These are phyloP conservation scores for Hoplostethus atlanticus DNA, from an alignment of 2,797 vertebrate genomes.

Conservation along the genomic window DNA sequence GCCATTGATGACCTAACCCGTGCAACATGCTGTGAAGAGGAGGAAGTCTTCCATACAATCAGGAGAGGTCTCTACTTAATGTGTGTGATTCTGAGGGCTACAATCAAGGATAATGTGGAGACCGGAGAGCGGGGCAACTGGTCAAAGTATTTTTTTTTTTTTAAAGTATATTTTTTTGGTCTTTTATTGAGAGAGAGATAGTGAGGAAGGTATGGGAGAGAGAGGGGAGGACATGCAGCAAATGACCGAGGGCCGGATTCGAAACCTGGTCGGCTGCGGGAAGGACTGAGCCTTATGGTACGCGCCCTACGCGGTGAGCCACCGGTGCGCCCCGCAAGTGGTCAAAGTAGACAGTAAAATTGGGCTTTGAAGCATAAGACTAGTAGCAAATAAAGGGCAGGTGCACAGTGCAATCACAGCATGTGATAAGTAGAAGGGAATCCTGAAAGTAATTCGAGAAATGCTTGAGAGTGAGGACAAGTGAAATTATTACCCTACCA, in stretches of 20 bases:
- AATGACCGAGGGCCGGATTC: too few species aligned
- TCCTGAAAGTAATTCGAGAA: not conserved
- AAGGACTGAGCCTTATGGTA: too few species aligned
- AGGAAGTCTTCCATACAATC: slow-evolving; percentile 1
- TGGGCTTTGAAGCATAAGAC: slow-evolving; percentile 9
- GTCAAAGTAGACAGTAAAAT: not conserved
- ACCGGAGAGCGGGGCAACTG: not conserved
- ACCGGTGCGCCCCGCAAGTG: too few species aligned
- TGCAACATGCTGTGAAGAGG: not conserved
- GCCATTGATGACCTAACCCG: slow-evolving; percentile 19
- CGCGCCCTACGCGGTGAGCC: too few species aligned
- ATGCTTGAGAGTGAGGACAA: not conserved
- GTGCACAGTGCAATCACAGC: not conserved
- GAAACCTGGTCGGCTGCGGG: too few species aligned
- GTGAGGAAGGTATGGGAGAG: too few species aligned
- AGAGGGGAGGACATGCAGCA: too few species aligned
- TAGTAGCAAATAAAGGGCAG: not conserved
- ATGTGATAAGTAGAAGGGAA: not conserved
- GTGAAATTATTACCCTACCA: slow-evolving; percentile 28
- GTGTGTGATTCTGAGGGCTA: slow-evolving; percentile 46
- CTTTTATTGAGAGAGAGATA: too few species aligned
- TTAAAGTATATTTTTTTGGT: too few species aligned
- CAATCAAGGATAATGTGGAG: slow-evolving; percentile 4
- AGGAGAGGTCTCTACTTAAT: slow-evolving; percentile 24
- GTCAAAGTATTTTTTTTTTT: too few species aligned